These are phyloP conservation scores for Eidolon dupreanum DNA, from an alignment of 2,797 vertebrate genomes.

Conservation along the genomic window DNA sequence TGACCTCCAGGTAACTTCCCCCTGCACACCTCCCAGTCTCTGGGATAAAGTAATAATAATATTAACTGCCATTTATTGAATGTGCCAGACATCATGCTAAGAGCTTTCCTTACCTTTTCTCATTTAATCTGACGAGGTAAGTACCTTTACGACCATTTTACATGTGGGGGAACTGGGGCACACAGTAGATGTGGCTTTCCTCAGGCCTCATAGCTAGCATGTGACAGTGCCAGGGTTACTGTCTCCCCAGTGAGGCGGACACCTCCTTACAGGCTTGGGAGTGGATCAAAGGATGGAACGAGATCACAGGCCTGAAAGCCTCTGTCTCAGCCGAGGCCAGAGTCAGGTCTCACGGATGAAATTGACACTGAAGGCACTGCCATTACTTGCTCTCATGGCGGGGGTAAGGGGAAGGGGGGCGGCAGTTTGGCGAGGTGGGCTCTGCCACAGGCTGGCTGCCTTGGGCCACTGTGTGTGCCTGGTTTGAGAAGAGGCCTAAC, in stretches of 20 bases:
- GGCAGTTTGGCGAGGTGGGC: accelerated
- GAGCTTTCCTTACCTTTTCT: not conserved
- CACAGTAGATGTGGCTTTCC: not conserved
- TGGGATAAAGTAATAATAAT: not conserved
- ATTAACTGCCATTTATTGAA: not conserved
- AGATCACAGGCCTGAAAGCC: not conserved
- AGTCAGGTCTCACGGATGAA: not conserved
- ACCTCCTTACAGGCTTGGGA: not conserved
- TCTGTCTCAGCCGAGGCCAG: not conserved
- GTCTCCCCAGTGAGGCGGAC: not conserved
- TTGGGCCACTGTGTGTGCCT: not conserved
- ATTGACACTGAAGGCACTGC: not conserved
- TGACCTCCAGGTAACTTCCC: not conserved
- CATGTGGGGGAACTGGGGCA: not conserved
- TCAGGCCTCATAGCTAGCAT: no score
- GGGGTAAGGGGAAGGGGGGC: no score
- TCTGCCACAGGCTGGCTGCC: not conserved
- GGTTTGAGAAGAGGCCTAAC: not conserved
- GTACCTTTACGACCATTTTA: not conserved
- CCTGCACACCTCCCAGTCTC: not conserved
- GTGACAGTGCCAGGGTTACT: not conserved
- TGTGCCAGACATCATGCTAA: not conserved
- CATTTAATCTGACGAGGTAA: not conserved
- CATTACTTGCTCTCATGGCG: not conserved
- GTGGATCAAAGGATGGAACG: not conserved